Conservation (phyloP, 1,140 invertebrate genomes). For the Cephus cinctus region DNA sequence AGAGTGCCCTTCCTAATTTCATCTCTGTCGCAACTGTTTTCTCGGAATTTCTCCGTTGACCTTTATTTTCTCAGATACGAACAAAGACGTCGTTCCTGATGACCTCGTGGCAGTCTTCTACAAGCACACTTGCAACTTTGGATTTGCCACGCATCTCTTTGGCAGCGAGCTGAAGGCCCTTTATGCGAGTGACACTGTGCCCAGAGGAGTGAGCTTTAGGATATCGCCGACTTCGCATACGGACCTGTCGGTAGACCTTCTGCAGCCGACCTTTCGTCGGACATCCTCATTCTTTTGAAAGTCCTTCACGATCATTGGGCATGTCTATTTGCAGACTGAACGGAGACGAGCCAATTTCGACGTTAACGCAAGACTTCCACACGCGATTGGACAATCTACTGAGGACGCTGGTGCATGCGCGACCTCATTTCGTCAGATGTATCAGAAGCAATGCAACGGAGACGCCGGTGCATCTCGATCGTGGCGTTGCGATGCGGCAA, state of each 20-base stretch:
- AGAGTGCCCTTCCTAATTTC: not conserved
- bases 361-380: constrained; percentile 92
- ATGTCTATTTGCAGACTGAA: constrained; percentile 63
- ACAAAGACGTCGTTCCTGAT: constrained; percentile 88
- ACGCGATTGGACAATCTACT: constrained; percentile 89
- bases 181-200: constrained; percentile 78
- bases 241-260: constrained; percentile 69
- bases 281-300: no score
- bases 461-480: constrained; percentile 75
- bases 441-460: constrained; percentile 83
- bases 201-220: constrained; percentile 79
- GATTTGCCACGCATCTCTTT: constrained; percentile 92
- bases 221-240: constrained; percentile 90
- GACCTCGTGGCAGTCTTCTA: constrained; percentile 91
- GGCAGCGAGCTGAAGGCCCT: constrained; percentile 88
- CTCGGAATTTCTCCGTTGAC: not conserved
- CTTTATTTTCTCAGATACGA: constrained; percentile 66
- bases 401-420: constrained; percentile 86
- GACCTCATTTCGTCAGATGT: constrained; percentile 92
- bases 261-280: no score
- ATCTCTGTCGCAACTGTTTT: not conserved
- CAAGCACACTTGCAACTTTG: constrained; percentile 90
- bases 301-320: no score
- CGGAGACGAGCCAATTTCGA: constrained; percentile 85
- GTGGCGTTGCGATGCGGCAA: constrained; percentile 78